Evolutionary conservation across 1,140 invertebrate species (phyloP).

Genomic region (Planococcus citri): DNA sequence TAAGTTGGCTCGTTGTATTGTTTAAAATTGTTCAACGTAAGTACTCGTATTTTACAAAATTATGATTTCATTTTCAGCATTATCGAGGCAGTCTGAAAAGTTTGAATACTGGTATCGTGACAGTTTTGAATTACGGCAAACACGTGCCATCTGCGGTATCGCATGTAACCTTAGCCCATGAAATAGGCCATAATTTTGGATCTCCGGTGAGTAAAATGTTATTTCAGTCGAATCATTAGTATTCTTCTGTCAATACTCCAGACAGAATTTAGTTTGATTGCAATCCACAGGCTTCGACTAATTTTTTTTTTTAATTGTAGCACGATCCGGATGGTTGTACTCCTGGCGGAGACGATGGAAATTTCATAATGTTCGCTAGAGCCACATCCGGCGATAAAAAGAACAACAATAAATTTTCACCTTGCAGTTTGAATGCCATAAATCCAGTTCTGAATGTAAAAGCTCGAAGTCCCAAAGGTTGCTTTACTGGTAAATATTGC

Average conservation of each 20-base stretch:
- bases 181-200: conserved; percentile 99
- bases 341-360: conserved; percentile 83
- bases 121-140: conserved; percentile 95
- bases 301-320: conserved; percentile 39
- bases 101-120: conserved; percentile 96
- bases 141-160: conserved; percentile 97
- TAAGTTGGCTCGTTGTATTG: conserved; percentile 36
- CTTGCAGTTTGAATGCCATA: conserved; percentile 76
- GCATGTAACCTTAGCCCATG: conserved; percentile 95
- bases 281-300: no score
- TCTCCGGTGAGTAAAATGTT: conserved; percentile 59
- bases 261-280: neutral
- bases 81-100: conserved; percentile 89
- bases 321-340: conserved; percentile 91
- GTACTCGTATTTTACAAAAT: neutral
- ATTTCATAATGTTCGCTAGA: conserved; percentile 95
- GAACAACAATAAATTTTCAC: conserved; percentile 74
- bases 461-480: conserved; percentile 75
- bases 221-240: conserved; percentile 5
- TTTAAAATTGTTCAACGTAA: neutral
- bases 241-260: conserved; percentile 5
- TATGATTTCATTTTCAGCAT: conserved; percentile 49
- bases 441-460: conserved; percentile 88
- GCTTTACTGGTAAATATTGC: conserved; percentile 48
- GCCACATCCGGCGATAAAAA: conserved; percentile 91